Evolutionary conservation across 2,797 vertebrate species (phyloP), one percentile per base, ranked within the genome.

Genomic region (Sternotherus odoratus): DNA sequence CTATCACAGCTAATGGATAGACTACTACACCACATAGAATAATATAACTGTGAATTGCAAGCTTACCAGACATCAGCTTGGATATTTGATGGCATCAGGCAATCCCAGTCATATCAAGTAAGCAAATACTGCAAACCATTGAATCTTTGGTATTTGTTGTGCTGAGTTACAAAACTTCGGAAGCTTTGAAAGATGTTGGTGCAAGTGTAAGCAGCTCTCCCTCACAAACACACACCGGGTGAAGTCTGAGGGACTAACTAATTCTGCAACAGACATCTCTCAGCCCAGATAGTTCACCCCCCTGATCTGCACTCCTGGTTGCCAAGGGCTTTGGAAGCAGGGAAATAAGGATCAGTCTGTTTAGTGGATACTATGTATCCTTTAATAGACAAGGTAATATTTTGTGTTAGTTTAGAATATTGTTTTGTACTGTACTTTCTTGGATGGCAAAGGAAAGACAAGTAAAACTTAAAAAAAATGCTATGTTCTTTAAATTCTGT

Each of bases 361-460:
- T 98, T 98, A 99, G 98, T 99, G 99, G 99, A 99, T 99, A 99
- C 99, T 90, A 98, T 99, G 99, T 99, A 99, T 99, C 99, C 99
- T 99, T 98, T 98, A 98, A 98, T 99, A 99, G 99, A 98, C 98
- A 98, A 99, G 98, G 98, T 99, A 99, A 98, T 98, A 99, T 99
- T 98, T 99, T 97, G 98, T 99, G 98, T 98, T 99, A 99, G 99
- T 98, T 99, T 98, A 99, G 99, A 98, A 98, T 98, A 98, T 98
- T 99, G 99, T 99, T 98, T 98, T 98, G 99, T 98, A 99, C 98
- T 99, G 98, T 99, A 99, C 98, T 99, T 99, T 99, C 98, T 98
- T 98, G 98, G 98, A 98, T 98, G 99, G 98, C 98, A 89, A 99
- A 98, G 96, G 98, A 98, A 99, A 98, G 98, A 98, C 97, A 98